Base-by-base conservation (phyloP, 2,113 vertebrate species). In the Rhipidura dahli region DNA sequence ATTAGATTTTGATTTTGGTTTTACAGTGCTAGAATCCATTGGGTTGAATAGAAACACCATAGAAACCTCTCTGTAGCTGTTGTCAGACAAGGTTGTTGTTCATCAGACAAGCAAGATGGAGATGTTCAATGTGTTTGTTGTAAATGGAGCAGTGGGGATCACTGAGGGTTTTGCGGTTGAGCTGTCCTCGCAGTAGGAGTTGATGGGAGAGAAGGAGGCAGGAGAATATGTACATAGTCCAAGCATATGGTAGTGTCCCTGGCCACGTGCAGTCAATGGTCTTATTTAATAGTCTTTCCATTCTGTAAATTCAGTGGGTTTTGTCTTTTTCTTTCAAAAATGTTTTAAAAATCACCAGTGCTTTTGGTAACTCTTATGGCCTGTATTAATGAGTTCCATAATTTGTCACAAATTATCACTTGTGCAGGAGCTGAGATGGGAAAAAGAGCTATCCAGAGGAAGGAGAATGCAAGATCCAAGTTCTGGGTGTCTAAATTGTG, bases 61-160 rank as follows among this genome's bases (percentile, higher is more conserved):
- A 40, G 31, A 51, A 90, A 57, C 13, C 24, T 69, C 49, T 72
- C 26, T 49, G 18, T 56, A 47, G 24, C 42, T 63, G n/a, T 64
- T 92, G 26, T 40, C 37, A 75, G 61, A 24, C 16, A 28, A 60
- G 9, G 13, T 63, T 26, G 70, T 40, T 4, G 1, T 65, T 80
- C n/a, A 35, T 51, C 22, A 40, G 40, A 15, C 17, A 65, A 57
- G 35, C 31, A 45, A n/a, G n/a, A 1, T 51, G 33, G 44, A 83
- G 86, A 7, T 15, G 2, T 31, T 72, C 0, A 0, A 35, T 51
- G 13, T 6, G 3, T 83, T 86, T 83, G 17, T 50, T 76, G 19
- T 51, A 3, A 40, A 3, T 11, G 42, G 45, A 68, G 21, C 47
- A 13, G 28, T 53, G 56, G 24, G 31, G 6, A 31, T 28, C 1